Conservation (phyloP, 2,888 invertebrate species). For the Callyntrura sp. region DNA sequence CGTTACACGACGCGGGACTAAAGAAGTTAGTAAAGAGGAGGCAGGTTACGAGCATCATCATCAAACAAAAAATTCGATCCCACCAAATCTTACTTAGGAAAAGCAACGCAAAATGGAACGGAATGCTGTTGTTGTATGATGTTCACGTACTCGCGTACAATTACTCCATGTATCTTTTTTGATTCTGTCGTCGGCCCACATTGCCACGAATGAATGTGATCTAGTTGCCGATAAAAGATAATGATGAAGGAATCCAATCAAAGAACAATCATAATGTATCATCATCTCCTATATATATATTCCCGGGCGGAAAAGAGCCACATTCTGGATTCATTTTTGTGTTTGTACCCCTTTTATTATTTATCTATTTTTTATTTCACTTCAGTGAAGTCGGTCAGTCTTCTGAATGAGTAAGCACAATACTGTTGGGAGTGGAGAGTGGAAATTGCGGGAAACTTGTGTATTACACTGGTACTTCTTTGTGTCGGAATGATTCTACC, state of each 20-base stretch:
- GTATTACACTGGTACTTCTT: not conserved
- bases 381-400: not conserved
- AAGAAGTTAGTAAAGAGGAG: slow-evolving; percentile 10
- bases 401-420: slow-evolving; percentile 72
- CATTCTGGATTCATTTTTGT: slow-evolving; percentile 7
- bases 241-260: slow-evolving; percentile 79
- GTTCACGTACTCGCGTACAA: not conserved
- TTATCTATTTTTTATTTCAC: not conserved
- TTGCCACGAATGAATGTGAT: slow-evolving; percentile 66
- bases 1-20: slow-evolving; percentile 15
- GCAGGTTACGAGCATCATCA: slow-evolving; percentile 16
- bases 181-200: slow-evolving; percentile 59
- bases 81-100: slow-evolving; percentile 34
- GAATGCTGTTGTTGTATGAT: not conserved
- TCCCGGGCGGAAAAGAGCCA: not conserved
- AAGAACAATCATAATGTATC: slow-evolving; percentile 73
- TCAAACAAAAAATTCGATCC: slow-evolving; percentile 14
- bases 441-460: not conserved
- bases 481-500: not conserved
- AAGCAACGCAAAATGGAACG: not conserved
- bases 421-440: slow-evolving; percentile 8
- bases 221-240: slow-evolving; percentile 73
- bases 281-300: slow-evolving; percentile 44
- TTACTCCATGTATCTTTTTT: slow-evolving; percentile 6
- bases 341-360: slow-evolving; percentile 44